phyloP scores from a whole-genome alignment of 1,140 invertebrate genomes.

The Meloidogyne exigua region DNA sequence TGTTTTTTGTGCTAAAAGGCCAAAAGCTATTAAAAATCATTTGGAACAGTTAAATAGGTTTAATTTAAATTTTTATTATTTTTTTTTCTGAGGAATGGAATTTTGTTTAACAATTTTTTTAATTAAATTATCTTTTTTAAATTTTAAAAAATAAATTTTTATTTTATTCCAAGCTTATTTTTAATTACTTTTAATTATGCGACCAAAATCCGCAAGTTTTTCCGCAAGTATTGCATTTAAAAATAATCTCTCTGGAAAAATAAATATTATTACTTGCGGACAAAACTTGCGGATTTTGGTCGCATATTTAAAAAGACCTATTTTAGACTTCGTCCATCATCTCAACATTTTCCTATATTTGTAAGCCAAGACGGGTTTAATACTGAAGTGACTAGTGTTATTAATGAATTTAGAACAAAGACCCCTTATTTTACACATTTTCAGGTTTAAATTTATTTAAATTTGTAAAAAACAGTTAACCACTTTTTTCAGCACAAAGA shows the following conservation, averaged over 20 bases:
- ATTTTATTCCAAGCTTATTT: too few relatives aligned
- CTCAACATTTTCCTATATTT: constrained; percentile 66
- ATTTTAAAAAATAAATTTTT: too few relatives aligned
- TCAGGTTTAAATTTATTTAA: constrained; percentile 33
- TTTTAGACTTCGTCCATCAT: constrained; percentile 53
- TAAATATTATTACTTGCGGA: too few relatives aligned
- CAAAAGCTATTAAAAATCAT: constrained; percentile 64
- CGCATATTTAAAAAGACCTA: too few relatives aligned
- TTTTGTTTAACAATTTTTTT: background rate
- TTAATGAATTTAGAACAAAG: constrained; percentile 61
- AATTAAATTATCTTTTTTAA: background rate
- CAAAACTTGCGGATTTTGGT: too few relatives aligned
- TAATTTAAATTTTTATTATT: background rate
- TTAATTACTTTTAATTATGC: too few relatives aligned
- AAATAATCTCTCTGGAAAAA: too few relatives aligned
- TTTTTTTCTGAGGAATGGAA: too few relatives aligned
- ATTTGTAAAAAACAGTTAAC: too few relatives aligned
- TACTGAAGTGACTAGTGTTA: constrained; percentile 62
- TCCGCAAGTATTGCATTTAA: too few relatives aligned
- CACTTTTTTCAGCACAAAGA: constrained; percentile 24
- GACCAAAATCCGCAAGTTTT: too few relatives aligned
- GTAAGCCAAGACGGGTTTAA: constrained; percentile 67
- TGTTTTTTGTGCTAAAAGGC: constrained; percentile 65
- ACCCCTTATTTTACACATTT: constrained; percentile 55
- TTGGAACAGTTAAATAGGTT: constrained; percentile 64